Evolutionary conservation across 2,797 vertebrate species (phyloP), one percentile per base, ranked within the genome.

Genomic region (Sphenopsis melanotis): DNA sequence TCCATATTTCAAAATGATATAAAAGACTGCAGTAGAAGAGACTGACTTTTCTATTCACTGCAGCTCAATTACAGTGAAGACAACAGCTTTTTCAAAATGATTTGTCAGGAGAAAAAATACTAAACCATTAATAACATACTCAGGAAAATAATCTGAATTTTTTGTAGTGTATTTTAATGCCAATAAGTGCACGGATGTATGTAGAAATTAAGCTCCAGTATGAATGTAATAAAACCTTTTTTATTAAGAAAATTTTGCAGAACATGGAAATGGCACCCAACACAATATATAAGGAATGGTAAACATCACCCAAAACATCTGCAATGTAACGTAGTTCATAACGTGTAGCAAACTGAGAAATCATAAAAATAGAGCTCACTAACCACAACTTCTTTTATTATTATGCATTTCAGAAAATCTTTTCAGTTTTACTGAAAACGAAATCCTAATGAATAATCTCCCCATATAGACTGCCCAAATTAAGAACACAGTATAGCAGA

Each of bases 21-120:
- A 95, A 78, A 96, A 93, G 92, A 89, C 88, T 74, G 91, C 72
- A 93, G 65, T 60, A 76, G 70, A 96, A 93, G 39, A 93, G 85
- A 92, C 37, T 78, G 87, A 95, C 77, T 97, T 20, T 72, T 92
- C 74, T 76, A 53, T 61, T 95, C 93, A 83, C 94, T 87, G 52
- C 89, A 96, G 94, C 92, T 96, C 74, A 97, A 81, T 81, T 94
- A 93, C 59, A 87, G 46, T 36, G 55, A 91, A 93, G 15, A 92
- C 56, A 96, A 94, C 83, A 95, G 57, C 78, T 80, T 41, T 81
- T 95, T n/a, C 52, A 94, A 97, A 94, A 88, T 14, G 5, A 86
- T 71, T 85, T 55, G 91, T 85, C 52, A 96, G 77, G 59, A 91
- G 49, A 78, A 96, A 92, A 68, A 94, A 75, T 21, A 49, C 10